Evolutionary conservation across 2,888 invertebrate genomes (phyloP), one percentile per base, ranked within the genome.

Genomic region (Aphodius granarius): DNA sequence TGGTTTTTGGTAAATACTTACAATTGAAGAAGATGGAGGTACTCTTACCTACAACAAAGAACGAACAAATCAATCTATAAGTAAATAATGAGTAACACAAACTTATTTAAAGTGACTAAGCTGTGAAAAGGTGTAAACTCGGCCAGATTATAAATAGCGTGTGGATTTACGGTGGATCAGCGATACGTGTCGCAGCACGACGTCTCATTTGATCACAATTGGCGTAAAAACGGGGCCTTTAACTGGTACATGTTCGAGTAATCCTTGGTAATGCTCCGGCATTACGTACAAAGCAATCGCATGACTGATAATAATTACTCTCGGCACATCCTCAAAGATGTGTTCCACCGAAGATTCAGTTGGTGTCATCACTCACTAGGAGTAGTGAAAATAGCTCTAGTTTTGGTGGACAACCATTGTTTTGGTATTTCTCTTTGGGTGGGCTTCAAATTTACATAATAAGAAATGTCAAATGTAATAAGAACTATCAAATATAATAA

Each of bases 291-390:
- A 68, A 68, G 68, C 68, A 21, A 68, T 68, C 21, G 19, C 68
- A 22, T 68, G 68, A 68, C 68, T 68, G 21, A 68, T 68, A 68
- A 68, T 68, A 68, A 68, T 68, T 20, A 21, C 68, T 21, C 20
- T 21, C 68, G 18, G 66, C 21, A 20, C 68, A 21, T 68, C 22
- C 68, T 68, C 68, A 68, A 68, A 68, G 68, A 43, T 13, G 13
- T 43, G 43, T 13, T 43, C 43, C 13, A 43, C 23, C 23, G 9
- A 23, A 4, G 6, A 9, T 43, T 43, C 43, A 43, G 43, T 43
- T 43, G 43, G 43, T 3, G 9, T 43, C 43, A 43, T 43, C 43
- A 43, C 43, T 43, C 43, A 43, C 0, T 1, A 2, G 3, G 43
- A 43, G 43, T 43, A 43, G 43, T 9, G 13, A 1, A 43, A 43